Percentiles rank a stretch among this genome's conserved stretches.
These are phyloP conservation scores for Lepetodrilus schrolli DNA, from an alignment of 2,888 invertebrate genomes.

Conservation along the genomic window DNA sequence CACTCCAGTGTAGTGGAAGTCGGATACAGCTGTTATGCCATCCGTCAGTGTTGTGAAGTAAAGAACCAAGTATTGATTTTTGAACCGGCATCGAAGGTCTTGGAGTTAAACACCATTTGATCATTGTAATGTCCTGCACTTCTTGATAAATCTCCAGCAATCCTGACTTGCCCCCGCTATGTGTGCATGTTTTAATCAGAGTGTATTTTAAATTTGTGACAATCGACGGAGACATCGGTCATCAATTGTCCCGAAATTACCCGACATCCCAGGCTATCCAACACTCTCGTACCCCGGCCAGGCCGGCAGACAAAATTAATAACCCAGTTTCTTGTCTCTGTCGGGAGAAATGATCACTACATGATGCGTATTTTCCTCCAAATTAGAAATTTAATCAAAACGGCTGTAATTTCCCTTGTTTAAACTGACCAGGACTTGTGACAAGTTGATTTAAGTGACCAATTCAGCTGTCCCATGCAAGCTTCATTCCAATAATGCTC, in stretches of 20 bases:
- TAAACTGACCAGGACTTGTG: slow-evolving; percentile 25
- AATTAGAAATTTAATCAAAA: slow-evolving; percentile 23
- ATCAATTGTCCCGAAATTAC: not conserved
- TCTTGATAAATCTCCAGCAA: not conserved
- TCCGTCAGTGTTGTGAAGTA: too few relatives aligned
- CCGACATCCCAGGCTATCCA: slow-evolving; percentile 4
- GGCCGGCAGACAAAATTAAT: slow-evolving; percentile 7
- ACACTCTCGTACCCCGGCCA: not conserved
- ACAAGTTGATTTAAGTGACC: slow-evolving; percentile 26
- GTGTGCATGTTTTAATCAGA: not conserved
- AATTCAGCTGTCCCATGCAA: slow-evolving; percentile 4
- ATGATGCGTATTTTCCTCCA: slow-evolving; percentile 3
- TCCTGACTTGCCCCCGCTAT: not conserved
- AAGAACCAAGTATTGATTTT: too few relatives aligned
- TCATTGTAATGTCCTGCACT: not conserved
- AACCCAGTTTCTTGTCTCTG: not conserved
- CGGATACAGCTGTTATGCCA: too few relatives aligned
- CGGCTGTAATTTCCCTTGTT: slow-evolving; percentile 19
- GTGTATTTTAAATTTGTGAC: not conserved
- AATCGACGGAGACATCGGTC: not conserved
- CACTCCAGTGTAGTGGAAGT: too few relatives aligned
- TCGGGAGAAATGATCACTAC: not conserved
- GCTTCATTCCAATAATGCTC: slow-evolving; percentile 16
- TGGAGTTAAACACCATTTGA: not conserved
- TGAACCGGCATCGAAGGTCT: not conserved